Conservation (phyloP, 1,140 invertebrate species). For the Heliothis subflexa region DNA sequence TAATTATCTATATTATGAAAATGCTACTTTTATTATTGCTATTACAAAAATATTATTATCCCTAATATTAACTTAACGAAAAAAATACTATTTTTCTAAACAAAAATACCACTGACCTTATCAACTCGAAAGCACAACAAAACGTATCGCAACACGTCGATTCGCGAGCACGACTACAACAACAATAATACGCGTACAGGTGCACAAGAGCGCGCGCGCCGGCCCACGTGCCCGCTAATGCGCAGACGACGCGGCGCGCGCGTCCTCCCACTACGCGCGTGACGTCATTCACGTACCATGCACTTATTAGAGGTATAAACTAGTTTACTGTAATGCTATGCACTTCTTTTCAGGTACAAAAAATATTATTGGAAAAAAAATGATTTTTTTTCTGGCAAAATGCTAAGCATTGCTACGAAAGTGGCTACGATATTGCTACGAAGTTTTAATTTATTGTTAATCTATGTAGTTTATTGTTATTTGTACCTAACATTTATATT, state of each 20-base stretch:
- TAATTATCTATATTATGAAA: no score
- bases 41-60: no score
- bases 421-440: neutral
- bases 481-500: no score
- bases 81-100: neutral
- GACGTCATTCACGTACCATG: conserved; percentile 19
- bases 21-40: no score
- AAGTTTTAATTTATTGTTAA: no score
- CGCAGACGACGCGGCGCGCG: conserved; percentile 58
- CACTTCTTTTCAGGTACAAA: conserved; percentile 4
- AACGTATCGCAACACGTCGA: neutral
- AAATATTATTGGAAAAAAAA: neutral
- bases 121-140: conserved; percentile 9
- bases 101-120: conserved; percentile 49
- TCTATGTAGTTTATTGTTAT: no score
- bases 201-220: conserved; percentile 55
- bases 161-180: neutral
- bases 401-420: no score
- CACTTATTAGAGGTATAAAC: conserved; percentile 13
- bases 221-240: conserved; percentile 51
- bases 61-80: neutral
- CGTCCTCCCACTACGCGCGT: conserved; percentile 40
- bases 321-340: conserved; percentile 35
- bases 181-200: neutral
- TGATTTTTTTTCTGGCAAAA: no score